Percentiles rank a stretch among this genome's conserved stretches.
phyloP scores from a whole-genome alignment of 2,113 vertebrate species.

The Galeopterus variegatus region DNA sequence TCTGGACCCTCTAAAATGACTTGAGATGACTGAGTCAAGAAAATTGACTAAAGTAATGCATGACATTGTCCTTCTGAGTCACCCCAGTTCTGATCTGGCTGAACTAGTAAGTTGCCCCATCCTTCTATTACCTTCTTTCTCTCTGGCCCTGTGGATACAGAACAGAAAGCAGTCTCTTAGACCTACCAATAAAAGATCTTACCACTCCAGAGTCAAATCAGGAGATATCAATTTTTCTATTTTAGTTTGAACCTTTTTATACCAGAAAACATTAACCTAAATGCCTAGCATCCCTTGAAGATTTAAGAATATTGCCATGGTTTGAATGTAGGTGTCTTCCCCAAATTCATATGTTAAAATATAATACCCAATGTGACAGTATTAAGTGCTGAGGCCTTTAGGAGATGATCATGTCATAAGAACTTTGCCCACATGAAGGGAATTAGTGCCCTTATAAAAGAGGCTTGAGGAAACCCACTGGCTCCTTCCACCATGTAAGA shows the following conservation, averaged over 20 bases:
- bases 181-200: neutral
- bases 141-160: neutral
- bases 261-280: neutral
- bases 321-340: neutral
- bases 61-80: neutral
- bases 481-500: neutral
- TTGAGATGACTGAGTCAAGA: neutral
- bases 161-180: neutral
- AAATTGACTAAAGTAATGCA: neutral
- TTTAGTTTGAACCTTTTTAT: slow-evolving; percentile 37
- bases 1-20: neutral
- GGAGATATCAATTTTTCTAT: neutral
- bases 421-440: neutral
- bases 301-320: neutral
- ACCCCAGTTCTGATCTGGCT: neutral
- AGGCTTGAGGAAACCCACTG: neutral
- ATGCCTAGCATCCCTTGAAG: neutral
- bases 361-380: neutral
- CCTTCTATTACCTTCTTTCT: neutral
- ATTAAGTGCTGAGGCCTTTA: neutral
- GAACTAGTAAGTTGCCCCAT: neutral
- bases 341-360: neutral
- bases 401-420: neutral
- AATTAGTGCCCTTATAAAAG: neutral
- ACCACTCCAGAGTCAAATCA: neutral